Percentiles rank a stretch among this genome's conserved stretches.
Evolutionary conservation across 1,140 invertebrate species (phyloP).

Genomic region (Pristionchus pacificus): DNA sequence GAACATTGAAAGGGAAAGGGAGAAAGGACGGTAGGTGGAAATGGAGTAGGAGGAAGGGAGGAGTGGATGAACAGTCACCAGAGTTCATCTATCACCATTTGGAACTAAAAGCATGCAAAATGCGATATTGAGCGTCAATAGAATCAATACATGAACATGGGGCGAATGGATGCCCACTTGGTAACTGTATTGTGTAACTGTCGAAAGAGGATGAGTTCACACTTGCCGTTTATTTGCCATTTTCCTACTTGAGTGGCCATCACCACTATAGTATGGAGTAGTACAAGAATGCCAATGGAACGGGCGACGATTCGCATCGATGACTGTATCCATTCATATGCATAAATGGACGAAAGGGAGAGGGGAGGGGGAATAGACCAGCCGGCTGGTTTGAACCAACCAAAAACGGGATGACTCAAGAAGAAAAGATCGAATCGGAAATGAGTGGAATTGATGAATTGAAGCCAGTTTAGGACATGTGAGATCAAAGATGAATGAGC

Average conservation of each 20-base stretch:
- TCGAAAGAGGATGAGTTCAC: neutral
- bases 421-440: conserved; percentile 6
- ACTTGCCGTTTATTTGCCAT: conserved; percentile 3
- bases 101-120: too few relatives aligned
- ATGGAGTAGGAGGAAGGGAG: too few relatives aligned
- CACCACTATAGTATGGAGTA: conserved; percentile 11
- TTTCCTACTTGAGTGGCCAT: neutral
- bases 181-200: neutral
- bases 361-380: neutral
- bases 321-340: conserved; percentile 15
- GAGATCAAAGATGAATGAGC: neutral
- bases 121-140: too few relatives aligned
- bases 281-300: neutral
- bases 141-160: neutral
- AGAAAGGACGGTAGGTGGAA: too few relatives aligned
- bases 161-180: neutral
- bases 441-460: neutral
- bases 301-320: neutral
- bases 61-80: too few relatives aligned
- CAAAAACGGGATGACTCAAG: too few relatives aligned
- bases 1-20: too few relatives aligned
- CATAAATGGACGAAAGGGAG: conserved; percentile 3
- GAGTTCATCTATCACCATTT: too few relatives aligned
- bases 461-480: conserved; percentile 10
- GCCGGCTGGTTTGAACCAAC: conserved; percentile 9